These are phyloP conservation scores for Gallinago jamesoni DNA, from an alignment of 2,113 vertebrate genomes.

Conservation along the genomic window DNA sequence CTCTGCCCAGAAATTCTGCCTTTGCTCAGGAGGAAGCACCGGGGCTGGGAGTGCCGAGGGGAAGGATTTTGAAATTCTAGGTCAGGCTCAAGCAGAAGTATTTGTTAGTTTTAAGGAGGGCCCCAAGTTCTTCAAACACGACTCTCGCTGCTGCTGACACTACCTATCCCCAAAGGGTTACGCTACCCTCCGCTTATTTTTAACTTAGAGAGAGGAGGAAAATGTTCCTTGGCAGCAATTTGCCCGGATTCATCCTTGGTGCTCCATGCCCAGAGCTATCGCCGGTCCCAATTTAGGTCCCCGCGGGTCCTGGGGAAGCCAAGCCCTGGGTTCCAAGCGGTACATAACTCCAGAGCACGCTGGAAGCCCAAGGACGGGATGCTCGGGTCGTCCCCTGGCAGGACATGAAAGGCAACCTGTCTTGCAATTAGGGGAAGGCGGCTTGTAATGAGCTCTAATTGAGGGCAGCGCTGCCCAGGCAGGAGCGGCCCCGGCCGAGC, in stretches of 20 bases:
- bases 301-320: background rate
- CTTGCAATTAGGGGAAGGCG: slow-evolving; percentile 17
- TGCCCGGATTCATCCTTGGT: background rate
- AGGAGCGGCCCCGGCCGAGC: background rate
- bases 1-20: background rate
- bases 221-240: background rate
- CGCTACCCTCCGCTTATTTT: background rate
- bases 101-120: background rate
- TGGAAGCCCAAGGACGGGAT: background rate
- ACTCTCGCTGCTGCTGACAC: background rate
- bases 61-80: background rate
- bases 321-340: background rate
- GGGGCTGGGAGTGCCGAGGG: background rate
- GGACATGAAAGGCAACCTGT: slow-evolving; percentile 34
- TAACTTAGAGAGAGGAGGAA: background rate
- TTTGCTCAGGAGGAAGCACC: background rate
- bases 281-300: background rate
- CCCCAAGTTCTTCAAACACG: background rate
- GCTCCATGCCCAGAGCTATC: background rate
- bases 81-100: background rate
- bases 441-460: background rate
- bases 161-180: background rate
- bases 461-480: background rate
- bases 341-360: background rate
- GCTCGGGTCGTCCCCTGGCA: slow-evolving; percentile 33